A percentile compares a stretch with the other conserved stretches of the same genome.
Conservation (phyloP, 2,888 invertebrate genomes). For the Diachrysia chrysitis region DNA sequence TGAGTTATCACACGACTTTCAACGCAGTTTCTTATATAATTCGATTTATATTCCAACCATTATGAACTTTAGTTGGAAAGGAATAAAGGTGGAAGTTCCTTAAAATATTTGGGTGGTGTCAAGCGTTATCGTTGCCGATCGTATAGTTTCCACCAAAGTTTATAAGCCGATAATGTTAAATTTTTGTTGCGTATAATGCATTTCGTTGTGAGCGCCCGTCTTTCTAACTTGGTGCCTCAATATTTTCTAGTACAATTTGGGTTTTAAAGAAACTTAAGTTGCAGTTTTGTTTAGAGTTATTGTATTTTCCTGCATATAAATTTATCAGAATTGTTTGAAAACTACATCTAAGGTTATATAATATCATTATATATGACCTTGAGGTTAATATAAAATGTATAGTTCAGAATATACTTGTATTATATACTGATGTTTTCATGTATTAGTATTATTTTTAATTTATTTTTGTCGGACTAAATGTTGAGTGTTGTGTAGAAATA, state of each 20-base stretch:
- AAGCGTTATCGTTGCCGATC: slow-evolving; percentile 42
- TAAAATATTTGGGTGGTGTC: slow-evolving; percentile 30
- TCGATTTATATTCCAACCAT: slow-evolving; percentile 35
- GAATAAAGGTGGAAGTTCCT: slow-evolving; percentile 40
- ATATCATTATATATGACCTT: neutral
- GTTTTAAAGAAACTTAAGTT: slow-evolving; percentile 43
- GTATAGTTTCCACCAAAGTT: slow-evolving; percentile 52
- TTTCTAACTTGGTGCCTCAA: slow-evolving; percentile 43
- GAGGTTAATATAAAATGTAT: neutral
- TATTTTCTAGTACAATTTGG: slow-evolving; percentile 45
- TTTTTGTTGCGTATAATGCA: slow-evolving; percentile 61
- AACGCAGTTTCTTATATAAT: slow-evolving; percentile 56
- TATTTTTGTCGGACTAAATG: too few species aligned
- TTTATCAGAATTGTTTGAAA: slow-evolving; percentile 23
- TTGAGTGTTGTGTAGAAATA: too few species aligned
- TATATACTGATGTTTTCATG: too few species aligned
- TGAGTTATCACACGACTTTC: slow-evolving; percentile 59
- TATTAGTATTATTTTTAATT: too few species aligned
- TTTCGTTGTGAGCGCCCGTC: slow-evolving; percentile 31
- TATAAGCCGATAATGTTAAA: slow-evolving; percentile 60
- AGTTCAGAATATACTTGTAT: too few species aligned
- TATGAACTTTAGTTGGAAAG: slow-evolving; percentile 35
- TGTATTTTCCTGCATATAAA: slow-evolving; percentile 36
- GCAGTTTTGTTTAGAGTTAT: slow-evolving; percentile 38
- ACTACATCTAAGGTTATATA: neutral